Base-by-base conservation (phyloP, 64 coral and sea anemone species). In the Trachythela sp. region DNA sequence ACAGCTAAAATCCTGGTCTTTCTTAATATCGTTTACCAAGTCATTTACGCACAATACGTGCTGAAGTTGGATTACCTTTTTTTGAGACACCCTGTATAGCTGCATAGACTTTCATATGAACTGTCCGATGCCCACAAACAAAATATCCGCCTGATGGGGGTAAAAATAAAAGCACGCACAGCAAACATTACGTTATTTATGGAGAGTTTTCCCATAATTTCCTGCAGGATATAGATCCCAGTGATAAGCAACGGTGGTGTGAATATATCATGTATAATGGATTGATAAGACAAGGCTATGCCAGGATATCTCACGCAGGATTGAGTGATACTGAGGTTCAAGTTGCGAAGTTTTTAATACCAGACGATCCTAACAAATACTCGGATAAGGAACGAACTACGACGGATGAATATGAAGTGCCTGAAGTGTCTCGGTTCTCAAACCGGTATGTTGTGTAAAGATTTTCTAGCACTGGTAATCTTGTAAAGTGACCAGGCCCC, bases 201-300 rank as follows among this genome's bases (percentile, higher is more conserved):
- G 42, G 42, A 34, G 41, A 9, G 18, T 32, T 39, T 14, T 39
- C 32, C 13, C n/a, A 1, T 11, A 30, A 43, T 56, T 89, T 3
- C 18, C 42, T 39, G 11, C 15, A 99, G 96, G 96, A 99, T 85
- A 99, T 99, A 43, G 96, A 99, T 49, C 36, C 34, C 1, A 84
- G 91, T 4, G 96, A 99, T 59, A 9, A 30, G 31, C 51, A 90
- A 18, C 91, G 96, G 60, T 99, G 96, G 96, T 99, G 96, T 54
- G 93, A 95, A 80, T 99, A 99, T 86, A 95, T 99, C 20, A 93
- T 99, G 96, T 99, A 99, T 41, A 86, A 93, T 22, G 93, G 89
- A 22, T 70, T 99, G 33, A 91, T 92, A 43, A 89, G 83, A 51
- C 89, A 95, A 9, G 96, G 96, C 15, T 99, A 99, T 48, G 93